Percentiles rank a stretch among this genome's conserved stretches.
phyloP scores from a whole-genome alignment of 2,797 vertebrate species.

The Anniella stebbinsi region DNA sequence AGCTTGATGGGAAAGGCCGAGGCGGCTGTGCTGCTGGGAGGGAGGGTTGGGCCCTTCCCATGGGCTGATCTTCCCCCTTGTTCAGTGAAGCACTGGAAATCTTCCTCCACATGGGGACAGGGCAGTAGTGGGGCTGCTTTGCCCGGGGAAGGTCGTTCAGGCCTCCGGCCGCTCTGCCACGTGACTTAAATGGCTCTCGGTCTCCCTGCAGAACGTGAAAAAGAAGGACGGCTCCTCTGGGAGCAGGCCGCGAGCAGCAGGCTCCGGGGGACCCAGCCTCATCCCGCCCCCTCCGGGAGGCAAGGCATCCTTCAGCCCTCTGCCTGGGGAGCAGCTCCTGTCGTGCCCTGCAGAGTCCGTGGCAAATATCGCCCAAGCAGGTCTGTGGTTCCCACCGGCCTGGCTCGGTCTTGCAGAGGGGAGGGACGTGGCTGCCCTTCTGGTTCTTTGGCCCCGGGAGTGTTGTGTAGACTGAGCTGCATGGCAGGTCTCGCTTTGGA shows the following conservation, averaged over 20 bases:
- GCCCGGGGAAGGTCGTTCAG: accelerated
- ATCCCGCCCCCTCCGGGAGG: slow-evolving; percentile 90
- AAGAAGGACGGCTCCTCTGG: slow-evolving; percentile 86
- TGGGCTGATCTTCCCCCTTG: accelerated
- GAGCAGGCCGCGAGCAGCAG: slow-evolving; percentile 77
- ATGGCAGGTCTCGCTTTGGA: no score
- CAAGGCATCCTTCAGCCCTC: slow-evolving; percentile 72
- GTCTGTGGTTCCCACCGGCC: slow-evolving; percentile 67
- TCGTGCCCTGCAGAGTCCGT: accelerated
- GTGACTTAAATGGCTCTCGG: accelerated
- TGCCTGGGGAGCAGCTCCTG: slow-evolving; percentile 61
- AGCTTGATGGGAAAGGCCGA: neutral
- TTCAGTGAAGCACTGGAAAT: neutral
- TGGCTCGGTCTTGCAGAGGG: neutral
- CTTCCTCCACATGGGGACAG: neutral
- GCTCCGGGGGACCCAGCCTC: slow-evolving; percentile 74
- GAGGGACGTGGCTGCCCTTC: neutral
- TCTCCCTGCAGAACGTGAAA: slow-evolving; percentile 86
- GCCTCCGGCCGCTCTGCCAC: accelerated
- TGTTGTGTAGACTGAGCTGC: neutral
- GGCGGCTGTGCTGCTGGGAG: neutral
- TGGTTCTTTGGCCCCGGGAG: neutral
- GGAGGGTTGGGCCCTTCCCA: neutral
- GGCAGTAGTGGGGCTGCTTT: neutral
- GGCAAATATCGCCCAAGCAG: slow-evolving; percentile 73